A percentile compares a stretch with the other conserved stretches of the same genome.
phyloP scores from a whole-genome alignment of 23 tunicate genomes.

The Halocynthia aurantium region DNA sequence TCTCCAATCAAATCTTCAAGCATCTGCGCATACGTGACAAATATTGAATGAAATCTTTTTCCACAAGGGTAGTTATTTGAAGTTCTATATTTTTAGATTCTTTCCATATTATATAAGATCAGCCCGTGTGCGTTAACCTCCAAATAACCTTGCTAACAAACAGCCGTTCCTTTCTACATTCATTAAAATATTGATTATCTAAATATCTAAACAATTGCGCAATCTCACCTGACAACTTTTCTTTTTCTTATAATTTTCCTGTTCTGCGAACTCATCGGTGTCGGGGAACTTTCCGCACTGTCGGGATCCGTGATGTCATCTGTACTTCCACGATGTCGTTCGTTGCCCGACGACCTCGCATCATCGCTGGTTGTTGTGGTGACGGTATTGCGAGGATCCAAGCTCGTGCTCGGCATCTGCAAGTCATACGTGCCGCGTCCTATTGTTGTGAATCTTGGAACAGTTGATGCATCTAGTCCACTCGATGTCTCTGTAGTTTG shows the following conservation, averaged over 20 bases:
- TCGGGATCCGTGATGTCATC: background rate
- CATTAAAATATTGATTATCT: no score
- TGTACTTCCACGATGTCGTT: background rate
- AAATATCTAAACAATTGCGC: background rate
- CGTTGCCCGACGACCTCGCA: background rate
- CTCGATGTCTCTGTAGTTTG: background rate
- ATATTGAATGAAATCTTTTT: no score
- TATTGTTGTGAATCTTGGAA: background rate
- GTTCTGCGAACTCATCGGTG: background rate
- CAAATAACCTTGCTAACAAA: no score
- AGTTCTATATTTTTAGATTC: no score
- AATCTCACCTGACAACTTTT: constrained; percentile 40
- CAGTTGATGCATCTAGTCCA: constrained; percentile 2
- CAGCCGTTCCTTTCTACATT: no score
- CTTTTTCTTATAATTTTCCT: constrained; percentile 40
- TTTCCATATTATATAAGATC: no score
- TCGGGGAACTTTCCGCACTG: background rate
- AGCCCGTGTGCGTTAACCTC: no score
- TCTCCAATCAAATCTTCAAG: no score
- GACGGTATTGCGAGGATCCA: background rate
- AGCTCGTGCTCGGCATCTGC: background rate
- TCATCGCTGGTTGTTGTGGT: background rate
- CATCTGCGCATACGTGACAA: no score
- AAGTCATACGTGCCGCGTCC: background rate
- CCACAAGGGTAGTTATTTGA: no score